phyloP scores from a whole-genome alignment of 2,888 invertebrate species.

The Catocala sponsa region DNA sequence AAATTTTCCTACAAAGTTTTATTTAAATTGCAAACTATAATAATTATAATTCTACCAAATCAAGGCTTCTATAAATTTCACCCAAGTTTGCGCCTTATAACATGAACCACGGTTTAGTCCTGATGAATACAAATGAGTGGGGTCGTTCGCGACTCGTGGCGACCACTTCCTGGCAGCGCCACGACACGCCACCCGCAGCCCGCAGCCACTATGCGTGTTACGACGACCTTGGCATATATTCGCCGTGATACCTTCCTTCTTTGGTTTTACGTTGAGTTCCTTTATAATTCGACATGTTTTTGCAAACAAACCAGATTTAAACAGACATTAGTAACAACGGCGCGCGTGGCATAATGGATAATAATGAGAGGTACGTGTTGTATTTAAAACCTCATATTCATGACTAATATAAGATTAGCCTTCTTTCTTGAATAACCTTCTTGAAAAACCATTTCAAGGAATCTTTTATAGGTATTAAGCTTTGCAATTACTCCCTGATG shows the following conservation, averaged over 20 bases:
- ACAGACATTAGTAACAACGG: neutral
- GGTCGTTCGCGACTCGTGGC: constrained; percentile 23
- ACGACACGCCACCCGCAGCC: constrained; percentile 16
- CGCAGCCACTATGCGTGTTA: constrained; percentile 44
- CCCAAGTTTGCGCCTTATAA: constrained; percentile 38
- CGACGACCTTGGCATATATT: constrained; percentile 59
- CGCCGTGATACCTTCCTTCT: constrained; percentile 36
- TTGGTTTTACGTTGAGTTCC: constrained; percentile 26
- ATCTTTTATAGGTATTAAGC: too few relatives aligned
- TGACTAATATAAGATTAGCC: too few relatives aligned
- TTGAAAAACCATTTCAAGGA: too few relatives aligned
- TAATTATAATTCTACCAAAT: constrained; percentile 33
- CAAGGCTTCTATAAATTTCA: constrained; percentile 35
- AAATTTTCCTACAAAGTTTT: constrained; percentile 22
- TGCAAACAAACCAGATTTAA: constrained; percentile 1
- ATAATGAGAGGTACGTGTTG: neutral
- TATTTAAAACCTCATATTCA: neutral
- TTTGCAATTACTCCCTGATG: too few relatives aligned
- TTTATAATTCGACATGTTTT: constrained; percentile 14
- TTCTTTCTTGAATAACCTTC: too few relatives aligned
- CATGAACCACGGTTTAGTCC: constrained; percentile 46
- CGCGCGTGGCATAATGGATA: neutral
- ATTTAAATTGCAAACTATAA: constrained; percentile 37
- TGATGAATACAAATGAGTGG: constrained; percentile 61
- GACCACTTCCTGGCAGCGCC: constrained; percentile 39